These are phyloP conservation scores for Cryptoprocta ferox DNA, from an alignment of 2,797 vertebrate species.

Conservation along the genomic window DNA sequence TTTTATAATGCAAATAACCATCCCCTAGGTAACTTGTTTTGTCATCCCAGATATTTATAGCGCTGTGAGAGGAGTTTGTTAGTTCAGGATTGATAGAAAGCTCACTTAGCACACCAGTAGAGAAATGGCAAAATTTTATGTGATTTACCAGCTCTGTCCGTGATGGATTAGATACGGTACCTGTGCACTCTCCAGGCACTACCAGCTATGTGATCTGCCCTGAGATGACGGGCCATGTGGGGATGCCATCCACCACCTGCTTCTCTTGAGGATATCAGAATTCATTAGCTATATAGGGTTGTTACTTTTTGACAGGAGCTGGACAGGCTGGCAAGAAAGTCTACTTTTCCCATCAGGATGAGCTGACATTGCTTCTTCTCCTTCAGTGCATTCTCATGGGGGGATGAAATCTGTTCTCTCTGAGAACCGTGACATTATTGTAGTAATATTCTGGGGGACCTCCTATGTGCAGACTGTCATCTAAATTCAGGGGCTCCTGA, in stretches of 20 bases:
- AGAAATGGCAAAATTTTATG: conserved; percentile 44
- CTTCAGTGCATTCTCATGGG: not conserved
- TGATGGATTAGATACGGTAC: conserved; percentile 5
- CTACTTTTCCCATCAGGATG: not conserved
- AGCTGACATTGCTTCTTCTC: not conserved
- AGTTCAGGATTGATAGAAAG: conserved; percentile 49
- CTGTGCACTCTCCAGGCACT: not conserved
- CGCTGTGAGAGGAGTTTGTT: conserved; percentile 46
- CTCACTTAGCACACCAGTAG: conserved; percentile 46
- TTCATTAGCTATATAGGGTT: conserved; percentile 3
- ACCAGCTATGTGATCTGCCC: not conserved
- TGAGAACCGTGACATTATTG: not conserved
- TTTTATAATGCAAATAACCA: conserved; percentile 61
- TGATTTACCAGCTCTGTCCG: conserved; percentile 17
- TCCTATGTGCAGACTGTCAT: not conserved
- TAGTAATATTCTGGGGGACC: not conserved
- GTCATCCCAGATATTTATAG: conserved; percentile 49
- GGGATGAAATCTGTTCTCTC: conserved; percentile 35
- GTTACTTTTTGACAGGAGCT: conserved; percentile 23
- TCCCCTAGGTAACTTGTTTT: conserved; percentile 34
- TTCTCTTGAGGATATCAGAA: conserved; percentile 37
- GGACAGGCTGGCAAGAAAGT: not conserved
- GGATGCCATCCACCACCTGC: not conserved
- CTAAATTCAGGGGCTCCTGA: conserved; percentile 41
- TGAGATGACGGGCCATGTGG: not conserved